These are phyloP conservation scores for Chrysocyon brachyurus DNA, from an alignment of 2,797 vertebrate genomes.

Conservation along the genomic window DNA sequence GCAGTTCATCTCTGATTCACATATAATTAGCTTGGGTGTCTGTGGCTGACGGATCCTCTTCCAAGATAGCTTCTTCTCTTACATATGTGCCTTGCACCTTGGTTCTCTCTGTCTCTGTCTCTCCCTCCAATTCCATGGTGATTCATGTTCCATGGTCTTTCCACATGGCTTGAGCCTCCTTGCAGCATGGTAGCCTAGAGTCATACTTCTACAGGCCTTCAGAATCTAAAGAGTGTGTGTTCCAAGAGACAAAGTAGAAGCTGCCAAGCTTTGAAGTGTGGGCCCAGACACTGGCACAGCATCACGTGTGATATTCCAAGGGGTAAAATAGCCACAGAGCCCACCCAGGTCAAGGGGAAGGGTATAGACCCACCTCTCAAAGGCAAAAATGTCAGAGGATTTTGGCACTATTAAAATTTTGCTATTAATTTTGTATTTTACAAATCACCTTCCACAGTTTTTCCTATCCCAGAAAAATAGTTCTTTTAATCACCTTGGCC, in stretches of 20 bases:
- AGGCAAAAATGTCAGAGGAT: too few relatives aligned
- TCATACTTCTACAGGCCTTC: background rate
- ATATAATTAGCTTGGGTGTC: background rate
- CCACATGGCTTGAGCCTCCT: background rate
- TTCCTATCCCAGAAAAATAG: background rate
- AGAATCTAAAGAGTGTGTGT: background rate
- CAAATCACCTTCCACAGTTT: background rate
- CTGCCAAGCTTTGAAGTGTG: background rate
- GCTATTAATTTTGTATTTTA: background rate
- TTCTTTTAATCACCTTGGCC: background rate
- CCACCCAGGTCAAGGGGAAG: background rate
- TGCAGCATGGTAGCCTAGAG: background rate
- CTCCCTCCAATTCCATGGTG: background rate
- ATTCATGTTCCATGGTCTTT: background rate
- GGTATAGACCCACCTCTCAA: background rate
- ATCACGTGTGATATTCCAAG: too few relatives aligned
- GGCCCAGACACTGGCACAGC: background rate
- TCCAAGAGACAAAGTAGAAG: background rate
- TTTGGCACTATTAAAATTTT: background rate
- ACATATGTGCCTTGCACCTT: rapidly evolving
- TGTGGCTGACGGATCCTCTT: background rate
- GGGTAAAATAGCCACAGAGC: background rate
- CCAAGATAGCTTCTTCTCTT: background rate
- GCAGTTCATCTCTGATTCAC: background rate
- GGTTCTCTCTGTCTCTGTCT: background rate